Evolutionary conservation across 2,797 vertebrate genomes (phyloP).

Genomic region (Galago senegalensis): DNA sequence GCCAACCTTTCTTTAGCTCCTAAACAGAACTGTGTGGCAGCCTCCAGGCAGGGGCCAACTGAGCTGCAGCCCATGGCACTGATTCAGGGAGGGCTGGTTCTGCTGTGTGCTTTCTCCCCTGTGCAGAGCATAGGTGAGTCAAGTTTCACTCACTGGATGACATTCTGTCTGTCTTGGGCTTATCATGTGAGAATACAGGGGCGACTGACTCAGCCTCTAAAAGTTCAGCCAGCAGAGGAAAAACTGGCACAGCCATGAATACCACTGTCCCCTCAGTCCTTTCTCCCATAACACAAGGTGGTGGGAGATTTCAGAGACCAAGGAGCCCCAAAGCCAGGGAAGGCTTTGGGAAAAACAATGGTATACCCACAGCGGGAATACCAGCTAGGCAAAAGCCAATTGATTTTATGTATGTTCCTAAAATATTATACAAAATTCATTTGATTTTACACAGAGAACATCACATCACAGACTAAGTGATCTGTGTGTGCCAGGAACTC

Average conservation of each 20-base stretch:
- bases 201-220: slow-evolving; percentile 75
- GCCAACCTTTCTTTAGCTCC: neutral
- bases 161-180: slow-evolving; percentile 53
- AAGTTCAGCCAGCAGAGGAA: slow-evolving; percentile 74
- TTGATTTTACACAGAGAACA: slow-evolving; percentile 22
- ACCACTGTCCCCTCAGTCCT: neutral
- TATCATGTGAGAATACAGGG: slow-evolving; percentile 60
- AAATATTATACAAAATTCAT: neutral
- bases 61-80: neutral
- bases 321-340: neutral
- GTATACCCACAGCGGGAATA: neutral
- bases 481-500: neutral
- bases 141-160: slow-evolving; percentile 67
- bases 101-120: neutral
- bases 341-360: neutral
- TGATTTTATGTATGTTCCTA: neutral
- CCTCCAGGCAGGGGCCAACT: neutral
- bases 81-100: neutral
- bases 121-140: neutral
- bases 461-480: neutral
- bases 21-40: neutral
- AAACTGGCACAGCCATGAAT: slow-evolving; percentile 40
- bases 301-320: neutral
- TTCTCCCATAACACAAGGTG: neutral
- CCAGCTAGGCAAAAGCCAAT: neutral